A percentile compares a stretch with the other conserved stretches of the same genome.
Conservation (phyloP, 2,113 vertebrate species). For the Clinocottus analis region DNA sequence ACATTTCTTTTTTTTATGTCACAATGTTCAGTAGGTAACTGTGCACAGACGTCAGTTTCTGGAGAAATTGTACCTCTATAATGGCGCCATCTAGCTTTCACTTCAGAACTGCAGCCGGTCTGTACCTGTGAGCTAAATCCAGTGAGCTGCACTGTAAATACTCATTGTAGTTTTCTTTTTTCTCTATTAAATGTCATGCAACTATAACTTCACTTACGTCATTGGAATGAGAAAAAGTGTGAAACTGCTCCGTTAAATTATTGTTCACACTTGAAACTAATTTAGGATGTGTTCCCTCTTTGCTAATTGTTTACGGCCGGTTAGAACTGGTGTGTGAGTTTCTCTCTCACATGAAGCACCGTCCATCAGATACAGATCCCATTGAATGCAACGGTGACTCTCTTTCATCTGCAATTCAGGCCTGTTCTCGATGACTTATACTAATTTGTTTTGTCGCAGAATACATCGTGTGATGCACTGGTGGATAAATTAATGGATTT, state of each 20-base stretch:
- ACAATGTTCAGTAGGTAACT: background rate
- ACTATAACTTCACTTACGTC: conserved; percentile 13
- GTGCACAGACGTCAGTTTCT: background rate
- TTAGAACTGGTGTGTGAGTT: conserved; percentile 1
- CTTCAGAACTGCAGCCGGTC: conserved; percentile 11
- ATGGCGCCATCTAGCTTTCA: conserved; percentile 41
- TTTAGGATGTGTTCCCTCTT: conserved; percentile 31
- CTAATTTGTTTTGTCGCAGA: background rate
- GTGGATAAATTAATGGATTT: background rate
- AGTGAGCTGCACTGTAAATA: background rate
- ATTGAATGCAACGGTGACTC: background rate
- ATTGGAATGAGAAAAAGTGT: conserved; percentile 4
- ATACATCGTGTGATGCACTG: background rate
- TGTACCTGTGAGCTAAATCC: background rate
- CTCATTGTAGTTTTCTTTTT: conserved; percentile 5
- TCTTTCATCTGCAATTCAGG: background rate
- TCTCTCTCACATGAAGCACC: background rate
- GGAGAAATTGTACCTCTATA: background rate
- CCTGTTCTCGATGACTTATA: conserved; percentile 4
- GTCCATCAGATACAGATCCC: conserved; percentile 2
- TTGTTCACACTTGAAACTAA: conserved; percentile 34
- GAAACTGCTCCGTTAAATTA: conserved; percentile 27
- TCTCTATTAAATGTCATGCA: conserved; percentile 18
- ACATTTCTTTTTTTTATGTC: background rate
- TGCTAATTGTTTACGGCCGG: conserved; percentile 27